Base-by-base conservation (phyloP, 37 sponge, comb jelly and placozoan species). In the Halisarca cf. caerulea region DNA sequence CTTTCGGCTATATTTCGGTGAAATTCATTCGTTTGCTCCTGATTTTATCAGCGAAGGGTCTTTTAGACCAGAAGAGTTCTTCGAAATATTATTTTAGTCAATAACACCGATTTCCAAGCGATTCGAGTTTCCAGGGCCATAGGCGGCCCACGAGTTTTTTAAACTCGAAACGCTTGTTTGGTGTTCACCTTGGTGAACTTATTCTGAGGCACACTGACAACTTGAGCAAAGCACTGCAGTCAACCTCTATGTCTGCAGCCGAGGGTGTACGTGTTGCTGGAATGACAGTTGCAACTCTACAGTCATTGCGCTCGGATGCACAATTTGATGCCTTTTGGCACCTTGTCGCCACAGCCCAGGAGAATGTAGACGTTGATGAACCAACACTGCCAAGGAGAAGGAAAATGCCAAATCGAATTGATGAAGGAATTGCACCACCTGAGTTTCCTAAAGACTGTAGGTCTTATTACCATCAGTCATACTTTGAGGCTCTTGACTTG, bases 161-260 rank as follows among this genome's bases (percentile, higher is more conserved):
- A n/a, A n/a, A n/a, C n/a, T n/a, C n/a, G n/a, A n/a, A n/a, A n/a
- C n/a, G n/a, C n/a, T n/a, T n/a, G n/a, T 88, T 82, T 82, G 88
- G 88, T 33, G 75, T 79, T 33, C 27, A 70, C 11, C 79, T 92
- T 42, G 89, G 89, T 17, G 86, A 92, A n/a, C 59, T 88, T 20
- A 20, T 92, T 20, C 84, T 92, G 9, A 27, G 60, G 25, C 88
- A 88, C 83, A 87, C 43, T 55, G 86, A 88, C 66, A 88, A 88
- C 40, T 59, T 85, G 69, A 88, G 92, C 66, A 81, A 45, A 11
- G 59, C 83, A 6, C 68, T 82, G 7, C 83, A 82, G 35, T 82
- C 43, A 0, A 25, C 42, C 18, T 17, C 21, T 0, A n/a, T 66
- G 27, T 42, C 68, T 62, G 83, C 68, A 17, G 6, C 68, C 6